Evolutionary conservation across 1,140 invertebrate species (phyloP).

Genomic region (Stratiolaelaps scimitus): DNA sequence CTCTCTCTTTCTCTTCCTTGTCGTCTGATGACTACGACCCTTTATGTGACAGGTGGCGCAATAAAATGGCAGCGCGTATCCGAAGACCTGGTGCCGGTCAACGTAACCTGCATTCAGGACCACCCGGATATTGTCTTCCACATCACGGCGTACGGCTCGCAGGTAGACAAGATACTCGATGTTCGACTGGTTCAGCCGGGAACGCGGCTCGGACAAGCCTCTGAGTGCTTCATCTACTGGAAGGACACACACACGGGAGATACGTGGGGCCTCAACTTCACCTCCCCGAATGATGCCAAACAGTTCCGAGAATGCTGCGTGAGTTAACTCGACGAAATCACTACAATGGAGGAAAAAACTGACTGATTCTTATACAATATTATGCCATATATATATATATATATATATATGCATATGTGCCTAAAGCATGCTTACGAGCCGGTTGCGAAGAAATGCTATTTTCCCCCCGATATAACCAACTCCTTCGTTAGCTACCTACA

Average conservation of each 20-base stretch:
- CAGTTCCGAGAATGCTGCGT: slow-evolving; percentile 93
- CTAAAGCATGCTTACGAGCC: no score
- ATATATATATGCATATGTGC: no score
- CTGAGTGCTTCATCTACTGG: slow-evolving; percentile 97
- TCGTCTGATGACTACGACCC: no score
- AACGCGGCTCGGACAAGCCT: slow-evolving; percentile 87
- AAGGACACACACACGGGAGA: slow-evolving; percentile 76
- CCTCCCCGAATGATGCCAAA: slow-evolving; percentile 88
- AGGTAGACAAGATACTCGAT: slow-evolving; percentile 94
- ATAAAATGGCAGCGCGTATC: slow-evolving; percentile 95
- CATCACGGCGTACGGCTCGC: slow-evolving; percentile 94
- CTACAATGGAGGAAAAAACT: no score
- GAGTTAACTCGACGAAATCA: slow-evolving; percentile 51
- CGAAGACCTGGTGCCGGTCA: slow-evolving; percentile 91
- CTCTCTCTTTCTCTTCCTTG: no score
- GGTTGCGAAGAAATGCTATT: no score
- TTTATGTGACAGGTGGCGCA: slow-evolving; percentile 47
- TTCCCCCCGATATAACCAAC: no score
- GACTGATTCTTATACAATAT: no score
- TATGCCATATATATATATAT: no score
- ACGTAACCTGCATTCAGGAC: slow-evolving; percentile 91
- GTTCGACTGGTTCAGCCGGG: slow-evolving; percentile 89
- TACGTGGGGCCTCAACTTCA: slow-evolving; percentile 97
- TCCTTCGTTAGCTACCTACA: no score
- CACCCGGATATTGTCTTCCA: slow-evolving; percentile 90